Base-by-base conservation (phyloP, 2,113 vertebrate genomes). In the Cromileptes altivelis region DNA sequence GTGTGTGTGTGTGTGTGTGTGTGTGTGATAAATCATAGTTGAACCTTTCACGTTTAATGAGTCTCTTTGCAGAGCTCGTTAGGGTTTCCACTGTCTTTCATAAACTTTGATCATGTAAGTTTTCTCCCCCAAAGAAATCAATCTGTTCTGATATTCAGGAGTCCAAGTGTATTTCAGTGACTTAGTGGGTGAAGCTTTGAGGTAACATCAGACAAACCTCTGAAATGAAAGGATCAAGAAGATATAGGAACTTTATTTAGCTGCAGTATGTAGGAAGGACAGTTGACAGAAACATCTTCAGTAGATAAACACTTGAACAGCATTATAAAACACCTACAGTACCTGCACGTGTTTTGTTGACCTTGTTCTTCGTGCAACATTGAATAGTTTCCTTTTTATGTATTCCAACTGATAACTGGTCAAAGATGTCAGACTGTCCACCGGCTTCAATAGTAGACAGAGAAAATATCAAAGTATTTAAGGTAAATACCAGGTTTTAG, bases 41-140 rank as follows among this genome's bases (percentile, higher is more conserved):
- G 12, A 47, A 49, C 23, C 15, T 33, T 62, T 82, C 6, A 45
- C 17, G 21, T 71, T 67, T n/a, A 61, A 76, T 53, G 50, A 72
- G 45, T 61, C 13, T n/a, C 53, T 56, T 30, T 65, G 30, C 50
- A 30, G 9, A 19, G n/a, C 25, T 40, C 27, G 27, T 63, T 45
- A 30, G 17, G 4, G 25, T 37, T 67, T 42, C 50, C n/a, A 50
- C 9, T 13, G 25, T 67, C 40, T 65, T 58, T 23, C 19, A 14
- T 23, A 0, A 21, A 7, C 5, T 70, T 33, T 33, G 15, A 68
- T 50, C 45, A 30, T 53, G 4, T 4, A 21, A 7, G 10, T 33
- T 13, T 53, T 75, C 52, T 52, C 5, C 55, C 55, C 4, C 7
- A 37, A 37, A 70, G 4, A 19, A 61, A 61, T 60, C 25, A 30